Percentiles rank a stretch among this genome's conserved stretches.
These are phyloP conservation scores for Sebastes melanostomus DNA, from an alignment of 2,797 vertebrate species.

Conservation along the genomic window DNA sequence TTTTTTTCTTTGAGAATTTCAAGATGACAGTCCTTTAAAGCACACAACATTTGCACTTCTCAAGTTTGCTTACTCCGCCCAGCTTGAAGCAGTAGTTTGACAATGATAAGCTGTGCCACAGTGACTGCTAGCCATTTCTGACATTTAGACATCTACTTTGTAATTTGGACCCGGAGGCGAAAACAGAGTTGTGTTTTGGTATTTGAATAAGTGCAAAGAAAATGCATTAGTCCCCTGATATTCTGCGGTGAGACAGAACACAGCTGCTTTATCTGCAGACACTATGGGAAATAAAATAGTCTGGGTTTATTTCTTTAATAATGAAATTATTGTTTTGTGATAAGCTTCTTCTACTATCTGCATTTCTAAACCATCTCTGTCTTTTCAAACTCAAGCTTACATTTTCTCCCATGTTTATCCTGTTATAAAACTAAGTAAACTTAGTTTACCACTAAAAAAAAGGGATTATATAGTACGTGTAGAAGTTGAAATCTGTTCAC, in stretches of 20 bases:
- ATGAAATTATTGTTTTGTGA: slow-evolving; percentile 11
- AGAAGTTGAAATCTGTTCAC: background rate
- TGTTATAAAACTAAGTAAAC: background rate
- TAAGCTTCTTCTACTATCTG: background rate
- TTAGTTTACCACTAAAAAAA: background rate
- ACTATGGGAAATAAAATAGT: background rate
- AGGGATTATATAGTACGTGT: background rate
- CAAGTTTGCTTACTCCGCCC: background rate
- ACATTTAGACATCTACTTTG: slow-evolving; percentile 49
- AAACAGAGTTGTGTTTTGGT: slow-evolving; percentile 30
- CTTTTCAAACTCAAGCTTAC: background rate
- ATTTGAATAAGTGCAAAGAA: slow-evolving; percentile 42
- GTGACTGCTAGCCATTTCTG: slow-evolving; percentile 47
- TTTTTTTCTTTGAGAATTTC: background rate
- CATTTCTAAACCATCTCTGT: background rate
- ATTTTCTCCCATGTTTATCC: background rate
- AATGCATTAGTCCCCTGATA: slow-evolving; percentile 19
- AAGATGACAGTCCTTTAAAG: slow-evolving; percentile 23
- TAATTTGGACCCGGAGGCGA: slow-evolving; percentile 41
- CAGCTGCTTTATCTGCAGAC: background rate
- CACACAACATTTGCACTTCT: slow-evolving; percentile 25
- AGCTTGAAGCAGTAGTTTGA: slow-evolving; percentile 35
- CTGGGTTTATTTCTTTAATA: background rate
- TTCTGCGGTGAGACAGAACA: background rate
- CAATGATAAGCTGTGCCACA: slow-evolving; percentile 43